Base-by-base conservation (phyloP, 2,888 invertebrate genomes). In the Rhynchonema sp. region DNA sequence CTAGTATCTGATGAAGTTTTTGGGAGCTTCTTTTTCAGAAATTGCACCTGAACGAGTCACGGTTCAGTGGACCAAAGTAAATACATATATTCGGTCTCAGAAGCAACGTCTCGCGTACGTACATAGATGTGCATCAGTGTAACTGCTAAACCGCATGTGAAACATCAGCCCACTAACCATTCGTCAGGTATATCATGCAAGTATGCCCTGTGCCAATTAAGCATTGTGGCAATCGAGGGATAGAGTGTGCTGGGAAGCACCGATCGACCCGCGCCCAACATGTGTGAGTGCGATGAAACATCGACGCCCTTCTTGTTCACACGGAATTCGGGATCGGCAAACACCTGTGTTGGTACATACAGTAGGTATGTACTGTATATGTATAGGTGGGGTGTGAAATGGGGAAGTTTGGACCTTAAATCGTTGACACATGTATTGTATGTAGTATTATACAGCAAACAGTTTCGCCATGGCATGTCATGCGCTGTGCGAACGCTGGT, bases 271-370 rank as follows among this genome's bases (percentile, higher is more conserved):
- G 28, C 55, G 13, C 27, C 26, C 55, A 27, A 61, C 62, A 58
- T 58, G 30, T 61, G 62, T 2, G 60, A 55, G 3, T 38, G 22
- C 62, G 82, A 78, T 26, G 79, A 78, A 67, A 83, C 82, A 0
- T 83, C 83, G 75, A 90, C 82, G 1, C 83, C 82, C 65, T 86
- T 84, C 73, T 87, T 88, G 76, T 92, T 91, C 56, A 96, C 83
- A 75, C 87, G 87, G 74, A 84, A 86, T 70, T 94, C 92, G 0
- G 86, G 85, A 75, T 96, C 96, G 0, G 86, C 83, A 55, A 68
- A 68, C 1, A 66, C 67, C 49, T 71, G 66, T 3, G n/a, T n/a
- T n/a, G n/a, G n/a, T n/a, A 67, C 63, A 17, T 62, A 63, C 20
- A 70, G 63, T 38, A 70, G 57, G 1, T 17, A 9, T 3, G n/a